phyloP scores from a whole-genome alignment of 2,888 invertebrate genomes.

The Plagodis pulveraria region DNA sequence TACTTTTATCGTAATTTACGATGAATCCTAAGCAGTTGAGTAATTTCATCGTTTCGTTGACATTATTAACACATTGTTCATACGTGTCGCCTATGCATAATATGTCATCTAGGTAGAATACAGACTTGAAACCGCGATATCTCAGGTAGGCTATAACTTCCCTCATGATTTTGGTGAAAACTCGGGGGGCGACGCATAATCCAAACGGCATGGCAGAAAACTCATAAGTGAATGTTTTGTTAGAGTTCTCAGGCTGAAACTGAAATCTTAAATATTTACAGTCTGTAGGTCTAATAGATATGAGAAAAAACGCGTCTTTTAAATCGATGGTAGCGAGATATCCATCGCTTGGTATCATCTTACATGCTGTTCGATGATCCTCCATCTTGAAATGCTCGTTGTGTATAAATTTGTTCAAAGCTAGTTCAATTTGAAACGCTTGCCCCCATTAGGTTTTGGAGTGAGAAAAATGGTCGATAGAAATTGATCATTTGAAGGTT shows the following conservation, averaged over 20 bases:
- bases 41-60: not conserved
- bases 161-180: conserved; percentile 6
- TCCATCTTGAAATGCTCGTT: conserved; percentile 5
- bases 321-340: conserved; percentile 4
- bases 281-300: not conserved
- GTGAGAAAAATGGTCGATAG: not conserved
- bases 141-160: conserved; percentile 1
- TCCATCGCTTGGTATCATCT: conserved; percentile 1
- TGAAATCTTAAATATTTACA: conserved; percentile 6
- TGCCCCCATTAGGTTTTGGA: conserved; percentile 1
- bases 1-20: conserved; percentile 8
- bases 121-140: not conserved
- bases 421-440: conserved; percentile 1
- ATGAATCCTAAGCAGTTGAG: conserved; percentile 6
- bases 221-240: not conserved
- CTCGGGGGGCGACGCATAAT: conserved; percentile 2
- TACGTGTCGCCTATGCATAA: conserved; percentile 6
- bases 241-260: not conserved
- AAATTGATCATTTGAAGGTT: not conserved
- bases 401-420: conserved; percentile 1
- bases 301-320: conserved; percentile 6
- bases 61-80: conserved; percentile 2
- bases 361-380: conserved; percentile 5
- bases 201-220: conserved; percentile 4
- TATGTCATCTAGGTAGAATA: conserved; percentile 10